Base-by-base conservation (phyloP, 2,888 invertebrate genomes). In the Erpobdella octoculata region DNA sequence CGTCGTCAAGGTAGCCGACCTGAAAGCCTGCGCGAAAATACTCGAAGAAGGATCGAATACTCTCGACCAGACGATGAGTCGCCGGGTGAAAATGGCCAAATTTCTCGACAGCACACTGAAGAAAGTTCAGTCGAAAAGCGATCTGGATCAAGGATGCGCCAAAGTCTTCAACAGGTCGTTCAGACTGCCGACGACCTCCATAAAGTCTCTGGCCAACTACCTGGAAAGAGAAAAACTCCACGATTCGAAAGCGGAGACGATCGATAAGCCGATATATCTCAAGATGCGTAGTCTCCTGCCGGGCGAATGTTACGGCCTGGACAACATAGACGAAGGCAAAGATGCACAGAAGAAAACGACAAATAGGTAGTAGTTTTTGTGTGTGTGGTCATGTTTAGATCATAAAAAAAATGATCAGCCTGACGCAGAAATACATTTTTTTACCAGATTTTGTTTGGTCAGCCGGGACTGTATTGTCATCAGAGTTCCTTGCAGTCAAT, bases 291-390 rank as follows among this genome's bases (percentile, higher is more conserved):
- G 35, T 21, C 58, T 69, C 2, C 35, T 25, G 21, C 35, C 38
- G n/a, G 69, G 69, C 3, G 69, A 69, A 36, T 69, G 69, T 28
- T 69, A 69, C 25, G 69, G 69, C 2, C 36, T 69, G 25, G 69
- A 69, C 21, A 69, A 58, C n/a, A 69, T 69, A 15, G 35, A 48
- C n/a, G 69, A 53, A 4, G 48, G 35, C 8, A 53, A 25, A 36
- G 33, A 48, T 21, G 33, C 18, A 5, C n/a, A 21, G 31, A 69
- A 31, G 15, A 53, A 35, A 33, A 48, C 58, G 18, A 69, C 53
- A 31, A 53, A 69, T n/a, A 38, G 53, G 53, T 53, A 25, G n/a
- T 21, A 25, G 25, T 2, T 3, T 48, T 48, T 18, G 9, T 48
- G 25, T 3, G 9, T 48, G 3, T 5, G 18, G 5, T 46, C 21